Evolutionary conservation across 2,113 vertebrate genomes (phyloP), one percentile per base, ranked within the genome.

Genomic region (Nothoprocta perdicaria): DNA sequence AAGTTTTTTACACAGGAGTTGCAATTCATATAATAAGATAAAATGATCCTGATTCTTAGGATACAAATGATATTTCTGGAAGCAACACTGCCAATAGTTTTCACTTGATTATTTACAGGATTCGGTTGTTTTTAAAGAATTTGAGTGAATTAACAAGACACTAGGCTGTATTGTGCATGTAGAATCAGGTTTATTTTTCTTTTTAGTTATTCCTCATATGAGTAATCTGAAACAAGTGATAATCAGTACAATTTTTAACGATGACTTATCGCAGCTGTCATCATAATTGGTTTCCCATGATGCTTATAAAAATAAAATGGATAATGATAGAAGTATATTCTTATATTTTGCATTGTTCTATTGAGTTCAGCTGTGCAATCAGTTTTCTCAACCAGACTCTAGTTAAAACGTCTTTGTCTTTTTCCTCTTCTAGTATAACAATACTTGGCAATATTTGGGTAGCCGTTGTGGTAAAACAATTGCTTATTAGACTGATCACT

Each of bases 271-370:
- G 67, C 90, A 95, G 93, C 86, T 95, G 92, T 83, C 84, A 89
- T 87, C 84, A 69, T 93, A 95, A 95, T 95, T 94, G 72, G 55
- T 93, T 95, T 96, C 87, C 89, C 92, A 87, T 94, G 81, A 93
- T 87, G 81, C 75, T 65, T 85, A 95, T 75, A 83, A 91, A 92
- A 91, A 91, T 75, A 87, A 95, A 95, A 94, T 52, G 67, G 67
- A 87, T 94, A 94, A 93, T 92, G 71, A 95, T 85, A 89, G 80
- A 68, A 86, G 10, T 63, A n/a, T 78, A 80, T n/a, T 82, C 29
- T 14, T 65, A 33, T 71, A 89, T 52, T 84, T 94, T 91, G 4
- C 22, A 85, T 92, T 92, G 72, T 95, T 93, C 68, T 80, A 19
- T 12, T 41, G 60, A 78, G 9, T 92, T 96, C 91, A 92, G 95